phyloP scores from a whole-genome alignment of 2,888 invertebrate genomes.

The Quadroppia sp. region DNA sequence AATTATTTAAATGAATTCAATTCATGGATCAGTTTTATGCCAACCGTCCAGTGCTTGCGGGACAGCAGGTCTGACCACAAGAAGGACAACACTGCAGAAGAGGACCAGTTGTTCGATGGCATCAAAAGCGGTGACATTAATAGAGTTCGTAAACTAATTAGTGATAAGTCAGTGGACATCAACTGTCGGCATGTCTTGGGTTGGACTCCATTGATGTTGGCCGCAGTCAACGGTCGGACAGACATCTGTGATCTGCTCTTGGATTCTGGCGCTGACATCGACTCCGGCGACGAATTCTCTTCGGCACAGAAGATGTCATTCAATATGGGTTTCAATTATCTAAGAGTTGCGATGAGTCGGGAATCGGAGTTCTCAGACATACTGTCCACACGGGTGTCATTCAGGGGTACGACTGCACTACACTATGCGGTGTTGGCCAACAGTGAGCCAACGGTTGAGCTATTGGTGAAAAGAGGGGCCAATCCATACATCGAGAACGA shows the following conservation, averaged over 20 bases:
- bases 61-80: background rate
- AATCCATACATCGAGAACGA: constrained; percentile 66
- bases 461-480: constrained; percentile 66
- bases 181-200: constrained; percentile 63
- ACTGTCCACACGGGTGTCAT: constrained; percentile 64
- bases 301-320: constrained; percentile 65
- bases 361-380: constrained; percentile 76
- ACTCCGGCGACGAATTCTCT: constrained; percentile 69
- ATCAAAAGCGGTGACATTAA: constrained; percentile 25
- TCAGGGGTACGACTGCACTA: constrained; percentile 77
- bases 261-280: constrained; percentile 72
- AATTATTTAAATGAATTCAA: background rate
- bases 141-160: constrained; percentile 3
- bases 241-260: constrained; percentile 52
- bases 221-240: constrained; percentile 70
- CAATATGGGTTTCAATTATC: constrained; percentile 65
- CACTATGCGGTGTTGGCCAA: constrained; percentile 81
- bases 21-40: background rate
- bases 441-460: constrained; percentile 61
- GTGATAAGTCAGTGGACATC: constrained; percentile 4
- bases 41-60: background rate
- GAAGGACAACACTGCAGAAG: background rate
- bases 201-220: constrained; percentile 81
- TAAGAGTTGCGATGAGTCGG: constrained; percentile 62
- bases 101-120: constrained; percentile 34